Evolutionary conservation across 2,113 vertebrate genomes (phyloP).

Genomic region (Damaliscus lunatus): DNA sequence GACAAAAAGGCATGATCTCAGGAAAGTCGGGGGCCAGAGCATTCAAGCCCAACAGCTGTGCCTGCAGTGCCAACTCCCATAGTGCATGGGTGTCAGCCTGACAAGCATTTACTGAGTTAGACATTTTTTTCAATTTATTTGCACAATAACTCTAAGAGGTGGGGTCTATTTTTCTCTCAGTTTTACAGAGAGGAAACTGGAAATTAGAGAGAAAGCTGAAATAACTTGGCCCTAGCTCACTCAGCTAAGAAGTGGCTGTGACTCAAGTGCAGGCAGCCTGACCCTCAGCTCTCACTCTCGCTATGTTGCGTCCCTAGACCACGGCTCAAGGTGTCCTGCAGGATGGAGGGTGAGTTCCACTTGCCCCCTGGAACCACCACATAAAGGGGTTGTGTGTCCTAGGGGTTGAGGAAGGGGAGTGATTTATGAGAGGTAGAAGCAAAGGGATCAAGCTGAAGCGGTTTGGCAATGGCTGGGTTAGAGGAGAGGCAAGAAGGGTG

Average conservation of each 20-base stretch:
- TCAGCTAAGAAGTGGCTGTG: background rate
- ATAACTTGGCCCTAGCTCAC: background rate
- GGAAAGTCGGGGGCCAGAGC: background rate
- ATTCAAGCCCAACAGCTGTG: background rate
- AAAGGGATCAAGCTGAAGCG: background rate
- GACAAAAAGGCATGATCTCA: background rate
- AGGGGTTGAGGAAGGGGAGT: background rate
- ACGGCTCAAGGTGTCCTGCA: background rate
- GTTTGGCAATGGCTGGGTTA: background rate
- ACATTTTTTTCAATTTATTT: conserved; percentile 8
- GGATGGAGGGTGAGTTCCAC: background rate
- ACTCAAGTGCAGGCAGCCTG: background rate
- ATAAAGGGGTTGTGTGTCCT: background rate
- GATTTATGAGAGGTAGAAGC: background rate
- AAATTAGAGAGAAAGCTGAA: conserved; percentile 23
- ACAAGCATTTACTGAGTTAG: background rate
- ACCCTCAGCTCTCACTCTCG: background rate
- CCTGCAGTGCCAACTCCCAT: background rate
- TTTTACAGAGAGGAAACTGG: conserved; percentile 23
- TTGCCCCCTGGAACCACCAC: too few relatives aligned
- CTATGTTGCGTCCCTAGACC: rapidly evolving
- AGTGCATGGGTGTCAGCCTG: background rate
- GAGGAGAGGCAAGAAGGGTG: background rate
- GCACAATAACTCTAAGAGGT: background rate
- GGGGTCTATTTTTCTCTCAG: background rate